Evolutionary conservation across 1,140 invertebrate genomes (phyloP), one percentile per base, ranked within the genome.

Genomic region (Lysiphlebus fabarum): DNA sequence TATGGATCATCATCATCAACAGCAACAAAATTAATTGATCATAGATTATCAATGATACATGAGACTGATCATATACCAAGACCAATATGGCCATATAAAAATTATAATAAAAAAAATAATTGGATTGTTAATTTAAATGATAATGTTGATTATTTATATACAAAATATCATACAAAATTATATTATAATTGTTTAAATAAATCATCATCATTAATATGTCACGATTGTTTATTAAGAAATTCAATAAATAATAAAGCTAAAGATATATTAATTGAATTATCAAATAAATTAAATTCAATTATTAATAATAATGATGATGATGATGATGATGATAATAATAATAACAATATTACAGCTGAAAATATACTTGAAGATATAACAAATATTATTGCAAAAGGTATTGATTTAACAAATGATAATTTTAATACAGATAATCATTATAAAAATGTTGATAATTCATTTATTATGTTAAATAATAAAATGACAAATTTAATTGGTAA

Each of bases 311-410:
- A 74, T 37, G 73, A 61, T 26, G 61, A 60, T 14, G 65, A 70
- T 37, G 66, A 68, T 8, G 72, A 78, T 5, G 77, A 81, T 53
- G 77, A 82, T 47, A 78, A 81, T 38, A 74, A 74, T 6, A 73
- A 74, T 37, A 73, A 61, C 17, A 62, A 60, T 14, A 66, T 70
- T 36, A 67, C 69, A 9, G 72, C 79, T 5, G 77, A 81, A 53
- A 76, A 82, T 47, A 73, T 81, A 37, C 65, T 82, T 5, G 70
- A 70, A 14, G 70, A 69, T 37, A 73, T 82, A 6, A 77, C 78
- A 47, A 70, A 73, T 6, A 78, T 74, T 7, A 74, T 82, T n/a
- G 58, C 68, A 2, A 47, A 70, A 33, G 75, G 74, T 34, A 66
- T 77, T 26, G 70, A 73, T 10, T n/a, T 47, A 6, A 63, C 58